phyloP scores from a whole-genome alignment of 2,797 vertebrate species.

The Acanthornis magna region DNA sequence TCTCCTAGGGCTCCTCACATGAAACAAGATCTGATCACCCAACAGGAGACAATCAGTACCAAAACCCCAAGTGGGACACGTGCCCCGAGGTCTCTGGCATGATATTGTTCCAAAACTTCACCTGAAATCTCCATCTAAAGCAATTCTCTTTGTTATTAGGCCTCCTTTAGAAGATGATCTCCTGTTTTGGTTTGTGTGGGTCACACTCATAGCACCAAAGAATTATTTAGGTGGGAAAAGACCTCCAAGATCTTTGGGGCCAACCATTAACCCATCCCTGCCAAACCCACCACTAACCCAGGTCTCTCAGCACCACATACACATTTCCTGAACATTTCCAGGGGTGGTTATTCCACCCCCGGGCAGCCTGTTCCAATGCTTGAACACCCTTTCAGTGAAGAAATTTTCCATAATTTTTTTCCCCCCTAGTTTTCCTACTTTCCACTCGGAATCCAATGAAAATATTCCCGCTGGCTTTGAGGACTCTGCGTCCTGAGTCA shows the following conservation, averaged over 20 bases:
- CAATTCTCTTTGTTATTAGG: not conserved
- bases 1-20: not conserved
- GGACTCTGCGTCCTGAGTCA: not conserved
- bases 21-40: not conserved
- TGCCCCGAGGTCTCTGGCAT: not conserved
- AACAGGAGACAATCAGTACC: not conserved
- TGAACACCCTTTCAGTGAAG: not conserved
- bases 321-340: not conserved
- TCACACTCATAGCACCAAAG: not conserved
- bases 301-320: not conserved
- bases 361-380: rapidly evolving
- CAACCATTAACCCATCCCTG: not conserved
- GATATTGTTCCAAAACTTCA: not conserved
- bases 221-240: not conserved
- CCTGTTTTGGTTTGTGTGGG: not conserved
- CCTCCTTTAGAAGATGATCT: not conserved
- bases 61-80: not conserved
- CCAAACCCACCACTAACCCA: not conserved
- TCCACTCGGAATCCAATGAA: not conserved
- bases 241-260: not conserved
- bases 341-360: not conserved
- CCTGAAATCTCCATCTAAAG: not conserved
- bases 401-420: not conserved
- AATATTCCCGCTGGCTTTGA: not conserved
- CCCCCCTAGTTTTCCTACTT: not conserved